A percentile compares a stretch with the other conserved stretches of the same genome.
Evolutionary conservation across 2,797 vertebrate genomes (phyloP).

Genomic region (Brachymystax lenok): DNA sequence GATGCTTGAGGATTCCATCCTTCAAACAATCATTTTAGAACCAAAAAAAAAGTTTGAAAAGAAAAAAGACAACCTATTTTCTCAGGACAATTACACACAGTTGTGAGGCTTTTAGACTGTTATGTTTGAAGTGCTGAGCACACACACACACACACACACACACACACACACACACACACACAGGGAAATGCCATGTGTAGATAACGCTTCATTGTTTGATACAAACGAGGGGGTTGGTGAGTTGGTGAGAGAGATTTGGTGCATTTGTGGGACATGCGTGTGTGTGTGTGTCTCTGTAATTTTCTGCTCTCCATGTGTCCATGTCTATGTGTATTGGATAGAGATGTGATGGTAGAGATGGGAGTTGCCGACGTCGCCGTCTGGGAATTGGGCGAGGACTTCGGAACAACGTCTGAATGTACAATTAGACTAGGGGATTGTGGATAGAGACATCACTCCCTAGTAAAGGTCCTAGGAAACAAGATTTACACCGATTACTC

Average conservation of each 20-base stretch:
- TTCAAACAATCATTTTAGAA: constrained; percentile 45
- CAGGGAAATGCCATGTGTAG: not conserved
- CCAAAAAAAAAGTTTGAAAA: constrained; percentile 47
- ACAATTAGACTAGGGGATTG: constrained; percentile 55
- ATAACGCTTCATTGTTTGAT: not conserved
- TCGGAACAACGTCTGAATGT: constrained; percentile 47
- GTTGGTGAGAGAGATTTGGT: no score
- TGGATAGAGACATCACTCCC: constrained; percentile 35
- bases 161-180: not conserved
- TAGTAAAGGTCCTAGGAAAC: constrained; percentile 47
- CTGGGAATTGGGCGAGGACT: constrained; percentile 38
- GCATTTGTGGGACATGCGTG: not conserved
- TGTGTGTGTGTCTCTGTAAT: not conserved
- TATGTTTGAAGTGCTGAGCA: constrained; percentile 51
- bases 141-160: not conserved
- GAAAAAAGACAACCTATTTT: constrained; percentile 60
- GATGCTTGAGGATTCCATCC: constrained; percentile 50
- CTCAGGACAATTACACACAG: constrained; percentile 65
- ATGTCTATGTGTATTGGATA: not conserved
- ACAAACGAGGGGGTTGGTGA: not conserved
- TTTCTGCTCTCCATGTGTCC: not conserved
- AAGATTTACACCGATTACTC: constrained; percentile 54
- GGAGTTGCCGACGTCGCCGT: constrained; percentile 18
- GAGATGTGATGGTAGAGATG: not conserved
- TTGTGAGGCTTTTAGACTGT: constrained; percentile 50